phyloP scores from a whole-genome alignment of 2,113 vertebrate species.

The Perognathus longimembris region DNA sequence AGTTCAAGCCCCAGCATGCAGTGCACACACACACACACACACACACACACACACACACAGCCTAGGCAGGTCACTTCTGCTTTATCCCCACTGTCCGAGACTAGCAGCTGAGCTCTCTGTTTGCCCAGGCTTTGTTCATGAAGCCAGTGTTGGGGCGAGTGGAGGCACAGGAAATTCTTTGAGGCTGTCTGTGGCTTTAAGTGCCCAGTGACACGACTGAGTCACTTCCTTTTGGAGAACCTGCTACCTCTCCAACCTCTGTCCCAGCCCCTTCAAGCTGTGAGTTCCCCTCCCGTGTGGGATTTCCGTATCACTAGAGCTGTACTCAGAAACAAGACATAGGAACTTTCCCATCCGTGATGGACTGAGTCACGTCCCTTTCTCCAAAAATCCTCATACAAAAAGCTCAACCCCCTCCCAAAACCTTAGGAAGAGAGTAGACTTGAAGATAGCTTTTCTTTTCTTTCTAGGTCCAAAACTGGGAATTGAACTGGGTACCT shows the following conservation, averaged over 20 bases:
- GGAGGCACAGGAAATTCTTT: constrained; percentile 54
- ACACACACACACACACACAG: too few relatives aligned
- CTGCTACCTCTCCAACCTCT: neutral
- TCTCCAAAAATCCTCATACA: neutral
- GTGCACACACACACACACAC: too few relatives aligned
- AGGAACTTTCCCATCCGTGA: neutral
- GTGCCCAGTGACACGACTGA: constrained; percentile 56
- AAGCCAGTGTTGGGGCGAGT: neutral
- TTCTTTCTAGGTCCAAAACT: too few relatives aligned
- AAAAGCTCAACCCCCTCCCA: neutral
- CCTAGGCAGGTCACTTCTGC: neutral
- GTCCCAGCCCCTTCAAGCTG: neutral
- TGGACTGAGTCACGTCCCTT: neutral
- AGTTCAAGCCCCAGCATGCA: too few relatives aligned
- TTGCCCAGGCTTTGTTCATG: neutral
- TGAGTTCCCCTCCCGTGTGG: neutral
- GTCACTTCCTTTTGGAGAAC: constrained; percentile 66
- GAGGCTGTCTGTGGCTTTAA: constrained; percentile 60
- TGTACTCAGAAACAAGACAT: neutral
- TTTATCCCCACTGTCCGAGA: accelerated
- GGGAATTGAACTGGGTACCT: too few relatives aligned
- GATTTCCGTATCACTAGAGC: neutral
- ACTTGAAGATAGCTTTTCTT: too few relatives aligned
- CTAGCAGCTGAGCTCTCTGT: neutral
- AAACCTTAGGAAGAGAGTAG: too few relatives aligned